A percentile compares a stretch with the other conserved stretches of the same genome.
These are phyloP conservation scores for Rhabdomys pumilio DNA, from an alignment of 2,797 vertebrate species.

Conservation along the genomic window DNA sequence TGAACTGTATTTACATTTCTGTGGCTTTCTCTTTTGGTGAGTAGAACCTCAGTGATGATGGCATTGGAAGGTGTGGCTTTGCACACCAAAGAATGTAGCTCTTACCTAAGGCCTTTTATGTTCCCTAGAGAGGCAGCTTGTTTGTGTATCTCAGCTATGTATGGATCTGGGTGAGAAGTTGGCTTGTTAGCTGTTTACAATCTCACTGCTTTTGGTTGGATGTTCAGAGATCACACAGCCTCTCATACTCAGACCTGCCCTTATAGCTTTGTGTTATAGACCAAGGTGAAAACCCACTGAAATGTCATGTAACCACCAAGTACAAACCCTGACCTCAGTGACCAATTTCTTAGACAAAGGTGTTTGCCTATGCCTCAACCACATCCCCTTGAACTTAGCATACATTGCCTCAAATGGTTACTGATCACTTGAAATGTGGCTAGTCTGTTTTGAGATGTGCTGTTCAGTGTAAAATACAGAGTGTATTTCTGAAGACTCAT, in stretches of 20 bases:
- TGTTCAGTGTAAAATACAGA: conserved; percentile 22
- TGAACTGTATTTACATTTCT: conserved; percentile 83
- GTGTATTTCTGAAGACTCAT: conserved; percentile 26
- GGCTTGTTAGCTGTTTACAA: not conserved
- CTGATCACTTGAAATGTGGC: not conserved
- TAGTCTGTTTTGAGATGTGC: conserved; percentile 9
- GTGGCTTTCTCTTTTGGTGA: conserved; percentile 72
- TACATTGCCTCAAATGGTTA: not conserved
- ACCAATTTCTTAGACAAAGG: not conserved
- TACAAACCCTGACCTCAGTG: not conserved
- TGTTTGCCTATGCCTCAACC: not conserved
- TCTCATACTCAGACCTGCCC: not conserved
- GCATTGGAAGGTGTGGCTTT: conserved; percentile 73
- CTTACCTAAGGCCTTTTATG: conserved; percentile 53
- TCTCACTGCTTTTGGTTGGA: not conserved
- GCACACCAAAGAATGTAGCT: conserved; percentile 59
- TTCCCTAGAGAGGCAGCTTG: not conserved
- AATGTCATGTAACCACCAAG: not conserved
- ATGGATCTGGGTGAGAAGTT: not conserved
- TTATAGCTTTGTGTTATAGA: not conserved
- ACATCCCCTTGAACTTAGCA: not conserved
- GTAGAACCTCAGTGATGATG: conserved; percentile 58
- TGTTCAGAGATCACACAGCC: not conserved
- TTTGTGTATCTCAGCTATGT: conserved; percentile 50
- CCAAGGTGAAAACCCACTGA: not conserved